Percentiles rank a stretch among this genome's conserved stretches.
Conservation (phyloP, 2,113 vertebrate species). For the Copsychus sechellarum region DNA sequence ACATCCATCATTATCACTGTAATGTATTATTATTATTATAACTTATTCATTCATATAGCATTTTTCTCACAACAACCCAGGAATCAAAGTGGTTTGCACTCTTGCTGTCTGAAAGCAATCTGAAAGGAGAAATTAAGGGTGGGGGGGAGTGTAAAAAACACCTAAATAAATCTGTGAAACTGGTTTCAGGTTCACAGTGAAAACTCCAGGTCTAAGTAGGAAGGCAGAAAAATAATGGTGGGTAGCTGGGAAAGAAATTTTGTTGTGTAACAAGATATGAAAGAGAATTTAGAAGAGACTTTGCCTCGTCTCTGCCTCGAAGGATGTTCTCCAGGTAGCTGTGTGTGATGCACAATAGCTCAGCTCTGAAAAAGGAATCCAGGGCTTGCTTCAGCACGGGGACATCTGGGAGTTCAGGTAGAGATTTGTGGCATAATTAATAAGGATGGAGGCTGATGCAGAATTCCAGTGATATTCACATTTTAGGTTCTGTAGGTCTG, state of each 20-base stretch:
- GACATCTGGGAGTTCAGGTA: not conserved
- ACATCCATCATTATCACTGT: conserved; percentile 65
- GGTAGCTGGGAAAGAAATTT: not conserved
- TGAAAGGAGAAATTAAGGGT: not conserved
- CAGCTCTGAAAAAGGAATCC: not conserved
- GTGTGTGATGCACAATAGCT: not conserved
- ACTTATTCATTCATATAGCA: conserved; percentile 60
- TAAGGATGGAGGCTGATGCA: not conserved
- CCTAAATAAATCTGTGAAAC: not conserved
- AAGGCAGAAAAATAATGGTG: not conserved
- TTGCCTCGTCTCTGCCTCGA: not conserved
- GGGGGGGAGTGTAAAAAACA: not conserved
- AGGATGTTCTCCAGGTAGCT: conserved; percentile 7
- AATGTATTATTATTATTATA: conserved; percentile 61
- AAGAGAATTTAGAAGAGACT: not conserved
- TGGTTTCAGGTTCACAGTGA: not conserved
- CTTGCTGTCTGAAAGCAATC: conserved; percentile 45
- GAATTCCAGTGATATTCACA: not conserved
- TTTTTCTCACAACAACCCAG: conserved; percentile 42
- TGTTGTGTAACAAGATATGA: not conserved
- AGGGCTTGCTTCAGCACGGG: not conserved
- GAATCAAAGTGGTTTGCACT: conserved; percentile 42
- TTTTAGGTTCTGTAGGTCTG: not conserved
- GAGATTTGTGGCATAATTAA: not conserved
- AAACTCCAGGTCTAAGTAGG: not conserved